A percentile compares a stretch with the other conserved stretches of the same genome.
phyloP scores from a whole-genome alignment of 2,797 vertebrate genomes.

The Brachyrhaphis roseni region DNA sequence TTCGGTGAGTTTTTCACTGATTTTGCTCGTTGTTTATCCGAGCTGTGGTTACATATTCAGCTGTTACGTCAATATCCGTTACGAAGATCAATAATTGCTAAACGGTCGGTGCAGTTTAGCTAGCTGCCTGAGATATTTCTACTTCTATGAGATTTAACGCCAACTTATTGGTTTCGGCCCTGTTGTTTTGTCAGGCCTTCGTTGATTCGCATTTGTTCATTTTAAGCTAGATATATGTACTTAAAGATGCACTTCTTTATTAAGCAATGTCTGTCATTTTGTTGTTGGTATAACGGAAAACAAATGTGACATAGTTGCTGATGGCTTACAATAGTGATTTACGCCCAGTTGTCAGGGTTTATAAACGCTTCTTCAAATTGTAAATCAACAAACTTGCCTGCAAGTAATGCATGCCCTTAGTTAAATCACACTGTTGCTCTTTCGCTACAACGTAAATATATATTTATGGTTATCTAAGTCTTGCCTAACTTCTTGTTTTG shows the following conservation, averaged over 20 bases:
- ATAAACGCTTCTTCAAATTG: neutral
- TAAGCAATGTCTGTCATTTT: neutral
- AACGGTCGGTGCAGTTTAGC: neutral
- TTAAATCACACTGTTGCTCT: neutral
- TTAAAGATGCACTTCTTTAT: neutral
- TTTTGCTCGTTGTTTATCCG: neutral
- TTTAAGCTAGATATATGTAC: neutral
- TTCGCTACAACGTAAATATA: neutral
- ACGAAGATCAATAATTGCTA: neutral
- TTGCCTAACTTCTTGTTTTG: constrained; percentile 3
- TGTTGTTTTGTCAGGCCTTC: neutral
- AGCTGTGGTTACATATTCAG: accelerated
- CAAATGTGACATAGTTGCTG: neutral
- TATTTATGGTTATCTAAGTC: neutral
- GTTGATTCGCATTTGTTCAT: accelerated
- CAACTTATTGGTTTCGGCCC: neutral
- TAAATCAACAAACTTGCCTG: neutral
- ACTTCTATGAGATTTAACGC: neutral
- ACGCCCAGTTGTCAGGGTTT: neutral
- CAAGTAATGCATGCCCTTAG: neutral
- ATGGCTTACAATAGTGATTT: neutral
- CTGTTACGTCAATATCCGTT: neutral
- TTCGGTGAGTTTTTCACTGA: constrained; percentile 59
- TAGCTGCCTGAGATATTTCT: neutral
- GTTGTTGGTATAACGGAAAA: neutral